Percentiles rank a stretch among this genome's conserved stretches.
Conservation (phyloP, 2,113 vertebrate genomes). For the Anarhynchus alexandrinus region DNA sequence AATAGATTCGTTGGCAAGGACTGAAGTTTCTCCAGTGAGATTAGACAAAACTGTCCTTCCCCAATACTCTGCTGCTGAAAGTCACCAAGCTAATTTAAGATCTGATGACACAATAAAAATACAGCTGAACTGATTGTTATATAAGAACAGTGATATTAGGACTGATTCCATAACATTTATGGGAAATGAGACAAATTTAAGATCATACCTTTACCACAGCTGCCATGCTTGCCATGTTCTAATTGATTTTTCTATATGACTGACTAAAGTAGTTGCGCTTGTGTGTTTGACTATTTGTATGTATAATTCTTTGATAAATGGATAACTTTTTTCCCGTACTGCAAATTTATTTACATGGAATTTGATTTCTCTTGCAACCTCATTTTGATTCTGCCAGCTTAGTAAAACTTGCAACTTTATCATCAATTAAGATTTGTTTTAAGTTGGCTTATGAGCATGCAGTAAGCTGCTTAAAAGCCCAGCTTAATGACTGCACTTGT, state of each 20-base stretch:
- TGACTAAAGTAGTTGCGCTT: not conserved
- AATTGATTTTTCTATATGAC: not conserved
- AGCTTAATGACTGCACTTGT: not conserved
- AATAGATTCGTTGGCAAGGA: not conserved
- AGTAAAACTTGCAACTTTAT: not conserved
- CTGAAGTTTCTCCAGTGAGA: not conserved
- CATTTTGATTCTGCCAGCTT: slow-evolving; percentile 3
- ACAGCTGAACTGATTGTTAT: not conserved
- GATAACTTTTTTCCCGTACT: not conserved
- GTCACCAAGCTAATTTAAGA: slow-evolving; percentile 32
- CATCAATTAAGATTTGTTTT: not conserved
- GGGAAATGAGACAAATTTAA: not conserved
- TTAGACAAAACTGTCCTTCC: not conserved
- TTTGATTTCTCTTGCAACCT: not conserved
- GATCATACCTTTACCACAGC: not conserved
- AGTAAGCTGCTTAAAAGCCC: not conserved
- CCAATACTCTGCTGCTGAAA: not conserved
- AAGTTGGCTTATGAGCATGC: not conserved
- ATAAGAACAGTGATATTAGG: not conserved
- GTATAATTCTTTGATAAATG: not conserved
- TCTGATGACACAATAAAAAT: slow-evolving; percentile 5
- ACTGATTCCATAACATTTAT: not conserved
- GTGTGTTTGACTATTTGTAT: not conserved
- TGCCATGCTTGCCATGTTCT: not conserved
- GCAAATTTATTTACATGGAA: not conserved